Conservation (phyloP, 1,140 invertebrate genomes). For the Tribolium madens region DNA sequence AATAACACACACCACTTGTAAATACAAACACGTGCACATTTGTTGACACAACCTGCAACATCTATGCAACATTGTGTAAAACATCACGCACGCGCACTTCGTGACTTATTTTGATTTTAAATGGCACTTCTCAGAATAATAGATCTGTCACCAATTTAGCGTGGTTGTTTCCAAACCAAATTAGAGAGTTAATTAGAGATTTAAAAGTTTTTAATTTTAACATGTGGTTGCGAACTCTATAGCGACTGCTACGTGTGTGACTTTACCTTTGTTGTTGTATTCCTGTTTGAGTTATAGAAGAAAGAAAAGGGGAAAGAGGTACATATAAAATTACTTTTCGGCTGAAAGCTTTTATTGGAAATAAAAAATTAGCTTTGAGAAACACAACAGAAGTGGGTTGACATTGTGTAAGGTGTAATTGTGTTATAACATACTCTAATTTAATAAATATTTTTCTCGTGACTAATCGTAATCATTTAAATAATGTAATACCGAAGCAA, state of each 20-base stretch:
- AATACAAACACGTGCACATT: background rate
- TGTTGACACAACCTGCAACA: background rate
- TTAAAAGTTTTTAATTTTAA: too few species aligned
- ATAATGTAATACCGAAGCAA: background rate
- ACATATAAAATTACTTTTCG: conserved; percentile 11
- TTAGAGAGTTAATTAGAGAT: too few species aligned
- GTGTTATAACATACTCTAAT: background rate
- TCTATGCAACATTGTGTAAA: background rate
- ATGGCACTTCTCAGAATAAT: too few species aligned
- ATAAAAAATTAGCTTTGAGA: conserved; percentile 13
- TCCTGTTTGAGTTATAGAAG: background rate
- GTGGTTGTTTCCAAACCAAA: too few species aligned
- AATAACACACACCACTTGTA: background rate
- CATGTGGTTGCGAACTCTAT: too few species aligned
- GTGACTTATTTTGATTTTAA: too few species aligned
- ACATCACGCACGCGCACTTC: background rate
- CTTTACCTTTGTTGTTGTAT: background rate
- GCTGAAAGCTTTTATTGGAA: conserved; percentile 16
- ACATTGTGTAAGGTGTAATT: too few species aligned
- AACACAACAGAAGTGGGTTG: background rate
- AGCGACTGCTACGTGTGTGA: background rate
- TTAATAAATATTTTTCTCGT: background rate
- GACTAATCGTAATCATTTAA: background rate
- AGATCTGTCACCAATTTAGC: too few species aligned
- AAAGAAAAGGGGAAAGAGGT: background rate